These are phyloP conservation scores for Leucophenga montana DNA, from an alignment of 2,888 invertebrate species.

Conservation along the genomic window DNA sequence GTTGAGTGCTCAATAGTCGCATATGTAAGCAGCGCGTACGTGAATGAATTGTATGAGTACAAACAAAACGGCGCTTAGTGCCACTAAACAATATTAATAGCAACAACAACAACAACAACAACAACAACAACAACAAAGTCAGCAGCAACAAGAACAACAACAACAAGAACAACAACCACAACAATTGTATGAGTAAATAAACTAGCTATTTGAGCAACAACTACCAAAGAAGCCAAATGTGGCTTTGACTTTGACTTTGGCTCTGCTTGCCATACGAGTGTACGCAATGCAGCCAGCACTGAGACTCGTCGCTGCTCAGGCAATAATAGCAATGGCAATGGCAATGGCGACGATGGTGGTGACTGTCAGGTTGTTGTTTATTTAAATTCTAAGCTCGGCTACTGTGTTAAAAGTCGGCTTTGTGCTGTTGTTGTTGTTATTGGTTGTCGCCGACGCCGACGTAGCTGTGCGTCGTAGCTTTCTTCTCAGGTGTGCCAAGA, in stretches of 20 bases:
- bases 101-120: constrained; percentile 36
- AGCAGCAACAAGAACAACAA: constrained; percentile 1
- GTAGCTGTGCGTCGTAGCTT: constrained; percentile 6
- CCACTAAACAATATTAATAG: constrained; percentile 37
- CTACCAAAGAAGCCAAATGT: constrained; percentile 19
- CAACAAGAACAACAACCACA: constrained; percentile 33
- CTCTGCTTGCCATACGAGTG: constrained; percentile 19
- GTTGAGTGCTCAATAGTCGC: background rate
- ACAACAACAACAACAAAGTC: constrained; percentile 32
- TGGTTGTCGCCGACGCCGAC: constrained; percentile 20
- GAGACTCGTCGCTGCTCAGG: background rate
- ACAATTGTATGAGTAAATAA: background rate
- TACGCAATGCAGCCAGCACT: constrained; percentile 15
- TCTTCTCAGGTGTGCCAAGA: constrained; percentile 34
- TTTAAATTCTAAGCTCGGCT: constrained; percentile 68
- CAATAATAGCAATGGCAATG: background rate
- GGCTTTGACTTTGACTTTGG: constrained; percentile 21
- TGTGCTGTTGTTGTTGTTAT: constrained; percentile 22
- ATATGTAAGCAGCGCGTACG: background rate
- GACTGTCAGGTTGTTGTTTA: constrained; percentile 51
- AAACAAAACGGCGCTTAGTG: constrained; percentile 31
- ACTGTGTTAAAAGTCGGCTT: constrained; percentile 43
- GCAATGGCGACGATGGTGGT: constrained; percentile 16
- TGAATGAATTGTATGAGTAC: constrained; percentile 26
- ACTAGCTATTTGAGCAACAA: constrained; percentile 16